A percentile compares a stretch with the other conserved stretches of the same genome.
Evolutionary conservation across 2,113 vertebrate genomes (phyloP).

Genomic region (Oryzias celebensis): DNA sequence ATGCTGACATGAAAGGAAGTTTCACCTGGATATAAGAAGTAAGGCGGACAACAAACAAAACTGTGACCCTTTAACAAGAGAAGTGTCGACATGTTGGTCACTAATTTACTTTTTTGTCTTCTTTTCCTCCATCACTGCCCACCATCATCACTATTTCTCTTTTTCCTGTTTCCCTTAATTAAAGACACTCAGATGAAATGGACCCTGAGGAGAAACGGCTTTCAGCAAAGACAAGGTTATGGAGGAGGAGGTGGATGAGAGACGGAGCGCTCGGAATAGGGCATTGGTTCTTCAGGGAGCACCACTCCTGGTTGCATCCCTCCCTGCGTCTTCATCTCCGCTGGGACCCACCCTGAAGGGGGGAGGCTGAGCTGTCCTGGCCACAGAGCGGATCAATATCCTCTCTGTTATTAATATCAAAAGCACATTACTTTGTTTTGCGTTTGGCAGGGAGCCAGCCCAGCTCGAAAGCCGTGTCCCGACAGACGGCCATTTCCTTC

Average conservation of each 20-base stretch:
- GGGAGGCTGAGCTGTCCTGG: slow-evolving; percentile 79
- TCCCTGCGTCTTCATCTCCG: slow-evolving; percentile 41
- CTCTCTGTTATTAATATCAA: slow-evolving; percentile 99
- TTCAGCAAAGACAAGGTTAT: slow-evolving; percentile 80
- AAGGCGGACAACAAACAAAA: slow-evolving; percentile 62
- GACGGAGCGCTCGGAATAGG: slow-evolving; percentile 48
- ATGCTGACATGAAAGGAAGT: slow-evolving; percentile 36
- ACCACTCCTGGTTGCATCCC: slow-evolving; percentile 42
- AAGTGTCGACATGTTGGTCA: slow-evolving; percentile 36
- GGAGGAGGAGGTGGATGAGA: slow-evolving; percentile 48
- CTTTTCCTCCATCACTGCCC: slow-evolving; percentile 50
- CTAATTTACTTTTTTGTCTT: slow-evolving; percentile 40
- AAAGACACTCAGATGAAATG: slow-evolving; percentile 96
- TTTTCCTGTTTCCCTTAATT: slow-evolving; percentile 92
- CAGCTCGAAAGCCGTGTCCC: slow-evolving; percentile 49
- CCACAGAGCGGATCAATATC: slow-evolving; percentile 91
- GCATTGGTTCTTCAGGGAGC: slow-evolving; percentile 85
- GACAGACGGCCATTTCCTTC: slow-evolving; percentile 65
- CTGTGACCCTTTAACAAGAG: slow-evolving; percentile 48
- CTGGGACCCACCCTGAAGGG: slow-evolving; percentile 59
- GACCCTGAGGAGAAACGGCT: slow-evolving; percentile 88
- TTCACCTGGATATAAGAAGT: slow-evolving; percentile 39
- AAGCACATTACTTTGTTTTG: slow-evolving; percentile 99
- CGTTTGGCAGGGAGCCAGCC: slow-evolving; percentile 87
- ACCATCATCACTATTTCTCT: slow-evolving; percentile 58